These are phyloP conservation scores for Aromia moschata DNA, from an alignment of 2,888 invertebrate genomes.

Conservation along the genomic window DNA sequence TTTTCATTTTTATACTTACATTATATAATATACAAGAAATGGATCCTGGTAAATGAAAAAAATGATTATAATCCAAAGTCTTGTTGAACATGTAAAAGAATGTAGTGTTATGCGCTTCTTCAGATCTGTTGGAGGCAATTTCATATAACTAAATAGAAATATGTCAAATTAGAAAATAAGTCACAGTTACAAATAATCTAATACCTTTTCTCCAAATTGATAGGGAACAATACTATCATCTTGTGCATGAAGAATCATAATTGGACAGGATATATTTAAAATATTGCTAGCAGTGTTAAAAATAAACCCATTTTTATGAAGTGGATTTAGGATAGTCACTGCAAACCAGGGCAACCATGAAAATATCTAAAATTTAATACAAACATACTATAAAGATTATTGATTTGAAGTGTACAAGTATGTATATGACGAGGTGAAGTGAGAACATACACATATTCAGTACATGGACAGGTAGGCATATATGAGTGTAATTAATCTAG, in stretches of 20 bases:
- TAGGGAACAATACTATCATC: constrained; percentile 90
- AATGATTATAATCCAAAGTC: constrained; percentile 42
- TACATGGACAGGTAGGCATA: too few species aligned
- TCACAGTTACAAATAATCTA: constrained; percentile 7
- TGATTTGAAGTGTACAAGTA: too few species aligned
- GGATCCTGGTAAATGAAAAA: constrained; percentile 51
- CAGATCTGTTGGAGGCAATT: constrained; percentile 36
- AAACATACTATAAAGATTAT: too few species aligned
- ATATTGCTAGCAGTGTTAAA: constrained; percentile 84
- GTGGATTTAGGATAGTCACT: constrained; percentile 78
- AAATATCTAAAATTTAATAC: constrained; percentile 67
- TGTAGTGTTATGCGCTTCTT: constrained; percentile 26
- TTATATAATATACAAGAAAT: constrained; percentile 50
- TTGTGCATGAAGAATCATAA: constrained; percentile 90
- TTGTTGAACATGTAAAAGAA: constrained; percentile 44
- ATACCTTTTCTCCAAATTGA: constrained; percentile 78
- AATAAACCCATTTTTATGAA: constrained; percentile 75
- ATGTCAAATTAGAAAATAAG: not conserved
- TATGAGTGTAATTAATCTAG: too few species aligned
- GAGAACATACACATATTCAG: too few species aligned
- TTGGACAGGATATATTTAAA: constrained; percentile 71
- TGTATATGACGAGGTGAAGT: too few species aligned
- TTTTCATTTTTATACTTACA: constrained; percentile 51
- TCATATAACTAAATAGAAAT: constrained; percentile 47
- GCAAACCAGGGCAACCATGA: constrained; percentile 88